Evolutionary conservation across 35 echinoderm and acorn worm species (phyloP), one percentile per base, ranked within the genome.

Genomic region (Acanthaster planci): DNA sequence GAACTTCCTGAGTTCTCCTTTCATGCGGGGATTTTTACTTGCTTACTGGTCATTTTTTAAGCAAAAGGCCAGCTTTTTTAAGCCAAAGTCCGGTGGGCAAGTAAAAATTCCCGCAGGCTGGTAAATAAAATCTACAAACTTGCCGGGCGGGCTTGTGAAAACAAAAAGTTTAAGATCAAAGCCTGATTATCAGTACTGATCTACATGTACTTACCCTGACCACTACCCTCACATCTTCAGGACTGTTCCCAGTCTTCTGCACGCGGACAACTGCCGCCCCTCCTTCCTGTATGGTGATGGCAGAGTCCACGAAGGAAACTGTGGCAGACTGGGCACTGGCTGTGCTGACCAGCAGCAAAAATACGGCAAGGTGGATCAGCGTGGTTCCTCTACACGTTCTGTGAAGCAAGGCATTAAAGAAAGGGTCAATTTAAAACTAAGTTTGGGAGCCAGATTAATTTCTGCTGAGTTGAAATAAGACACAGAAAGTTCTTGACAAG

Each of bases 241-340:
- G 27, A 26, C 64, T 85, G 21, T 50, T 22, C 17, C 89, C 89
- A 39, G 38, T 75, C 51, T 85, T 90, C 53, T 85, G 60, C 42
- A 90, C 75, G 40, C 72, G 78, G 9, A 90, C 82, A 8, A 60
- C 2, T 5, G 82, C 89, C 36, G 38, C 47, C 34, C 22, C 39
- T 12, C 89, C 89, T 64, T 90, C 89, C 36, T 77, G 18, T 39
- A 90, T 90, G 10, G 34, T 85, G n/a, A 79, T 42, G 22, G 76
- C 39, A 57, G 83, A 64, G 30, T 90, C 82, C 27, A 51, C 55
- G 44, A 90, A 90, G 16, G 39, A 27, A 17, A 90, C 51, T 6
- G 64, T 79, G 35, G 76, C 82, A 21, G 76, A 39, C 35, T 79
- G 72, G 23, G 64, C 18, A 35, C 26, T 34, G 14, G 23, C 64